Base-by-base conservation (phyloP, 2,888 invertebrate genomes). In the Aleiodes testaceus region DNA sequence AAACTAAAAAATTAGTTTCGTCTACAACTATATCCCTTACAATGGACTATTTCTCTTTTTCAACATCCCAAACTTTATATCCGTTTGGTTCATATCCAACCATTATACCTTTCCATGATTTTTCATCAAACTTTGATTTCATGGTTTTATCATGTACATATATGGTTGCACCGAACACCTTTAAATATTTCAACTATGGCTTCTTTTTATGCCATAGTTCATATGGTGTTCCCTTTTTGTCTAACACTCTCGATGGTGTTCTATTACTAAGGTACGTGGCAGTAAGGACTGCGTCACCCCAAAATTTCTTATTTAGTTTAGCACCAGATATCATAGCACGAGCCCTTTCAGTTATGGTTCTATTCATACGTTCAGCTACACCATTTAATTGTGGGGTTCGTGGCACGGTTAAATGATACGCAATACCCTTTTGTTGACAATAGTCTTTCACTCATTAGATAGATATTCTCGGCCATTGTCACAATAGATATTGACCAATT, bases 391-490 rank as follows among this genome's bases (percentile, higher is more conserved):
- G 22, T 22, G 52, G 52, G 12, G 52, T 52, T 4, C 22, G 22
- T 12, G 52, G 20, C 20, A 52, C 52, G 0, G 52, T 52, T 5
- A 26, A 26, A 26, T 26, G 26, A 26, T 26, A 26, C 3, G 4
- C 5, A 5, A 26, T 26, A 26, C 26, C 26, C 26, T 5, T 26
- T 2, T 26, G 26, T 5, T 26, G 3, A 5, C 26, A 26, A 5
- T 2, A 26, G 5, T 26, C 26, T 26, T 26, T 26, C 26, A 20
- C 44, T 69, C 47, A 18, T 36, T 66, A 44, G 64, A 66, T 53
- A 66, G 53, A 64, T 77, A 77, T 52, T 78, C 72, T 42, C 72
- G 53, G 14, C 75, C 74, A 66, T 73, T 73, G 55, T 78, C 75
- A 73, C 50, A 71, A 71, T 70, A 66, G 3, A 75, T 49, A 45